Conservation (phyloP, 2,113 vertebrate genomes). For the Mystacornis crossleyi region DNA sequence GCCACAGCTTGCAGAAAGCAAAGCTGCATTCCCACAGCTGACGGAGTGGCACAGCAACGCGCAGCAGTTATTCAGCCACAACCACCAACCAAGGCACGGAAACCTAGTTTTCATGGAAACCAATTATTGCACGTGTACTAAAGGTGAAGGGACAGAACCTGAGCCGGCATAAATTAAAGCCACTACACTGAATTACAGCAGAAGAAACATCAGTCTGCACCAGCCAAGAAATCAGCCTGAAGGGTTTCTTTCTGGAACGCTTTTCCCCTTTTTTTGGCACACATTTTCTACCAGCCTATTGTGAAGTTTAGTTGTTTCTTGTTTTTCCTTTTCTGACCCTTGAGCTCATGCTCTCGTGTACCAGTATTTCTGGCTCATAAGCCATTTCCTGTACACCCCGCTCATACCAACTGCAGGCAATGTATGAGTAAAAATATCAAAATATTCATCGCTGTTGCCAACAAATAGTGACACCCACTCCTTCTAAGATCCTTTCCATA, state of each 20-base stretch:
- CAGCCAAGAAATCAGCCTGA: background rate
- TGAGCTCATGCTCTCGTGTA: slow-evolving; percentile 10
- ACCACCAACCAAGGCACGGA: background rate
- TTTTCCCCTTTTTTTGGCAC: background rate
- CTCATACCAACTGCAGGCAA: slow-evolving; percentile 23
- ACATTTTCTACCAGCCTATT: background rate
- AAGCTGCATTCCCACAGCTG: background rate
- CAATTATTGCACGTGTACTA: background rate
- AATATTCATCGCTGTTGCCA: slow-evolving; percentile 16
- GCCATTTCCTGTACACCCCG: background rate
- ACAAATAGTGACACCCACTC: background rate
- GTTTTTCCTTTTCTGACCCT: background rate
- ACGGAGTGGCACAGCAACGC: background rate
- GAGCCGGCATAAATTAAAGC: background rate
- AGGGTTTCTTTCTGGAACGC: background rate
- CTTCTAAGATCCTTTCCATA: background rate
- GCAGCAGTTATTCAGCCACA: background rate
- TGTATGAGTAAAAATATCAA: slow-evolving; percentile 7
- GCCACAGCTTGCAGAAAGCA: background rate
- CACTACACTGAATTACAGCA: background rate
- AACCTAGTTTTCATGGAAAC: background rate
- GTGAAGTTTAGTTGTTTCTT: background rate
- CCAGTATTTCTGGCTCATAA: slow-evolving; percentile 38
- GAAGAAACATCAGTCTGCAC: background rate
- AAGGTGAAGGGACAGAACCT: background rate